Evolutionary conservation across 1,140 invertebrate species (phyloP).

Genomic region (Oryzaephilus surinamensis): DNA sequence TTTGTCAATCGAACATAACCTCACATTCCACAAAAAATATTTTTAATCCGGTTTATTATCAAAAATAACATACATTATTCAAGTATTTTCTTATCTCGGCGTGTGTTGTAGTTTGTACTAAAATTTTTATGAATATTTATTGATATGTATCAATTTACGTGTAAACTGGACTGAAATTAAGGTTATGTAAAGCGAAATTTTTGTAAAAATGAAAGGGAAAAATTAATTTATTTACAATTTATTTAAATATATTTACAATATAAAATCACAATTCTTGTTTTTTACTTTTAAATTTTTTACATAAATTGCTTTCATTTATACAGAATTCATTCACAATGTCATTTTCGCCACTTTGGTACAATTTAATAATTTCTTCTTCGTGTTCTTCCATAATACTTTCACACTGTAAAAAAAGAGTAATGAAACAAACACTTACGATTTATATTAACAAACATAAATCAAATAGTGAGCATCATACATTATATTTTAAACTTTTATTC

Average conservation of each 20-base stretch:
- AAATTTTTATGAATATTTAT: too few species aligned
- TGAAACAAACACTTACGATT: constrained; percentile 3
- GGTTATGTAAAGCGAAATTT: too few species aligned
- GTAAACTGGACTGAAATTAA: background rate
- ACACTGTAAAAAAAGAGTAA: constrained; percentile 39
- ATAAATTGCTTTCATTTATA: too few species aligned
- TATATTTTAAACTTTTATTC: constrained; percentile 70
- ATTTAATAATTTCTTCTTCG: constrained; percentile 45
- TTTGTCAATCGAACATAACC: too few species aligned
- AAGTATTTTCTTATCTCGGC: too few species aligned
- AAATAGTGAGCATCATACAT: constrained; percentile 45
- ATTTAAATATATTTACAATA: constrained; percentile 4
- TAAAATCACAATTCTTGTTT: constrained; percentile 8
- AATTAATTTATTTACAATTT: background rate
- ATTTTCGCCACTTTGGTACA: too few species aligned
- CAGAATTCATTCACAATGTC: too few species aligned
- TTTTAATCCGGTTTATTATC: too few species aligned
- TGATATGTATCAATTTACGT: background rate
- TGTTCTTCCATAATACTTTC: constrained; percentile 48
- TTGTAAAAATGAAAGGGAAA: too few species aligned
- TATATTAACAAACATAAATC: constrained; percentile 10
- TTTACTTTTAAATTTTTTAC: constrained; percentile 1
- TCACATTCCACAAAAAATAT: too few species aligned
- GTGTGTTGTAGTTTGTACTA: too few species aligned
- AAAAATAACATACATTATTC: too few species aligned